A percentile compares a stretch with the other conserved stretches of the same genome.
Conservation (phyloP, 1,140 invertebrate genomes). For the Heliothis virescens region DNA sequence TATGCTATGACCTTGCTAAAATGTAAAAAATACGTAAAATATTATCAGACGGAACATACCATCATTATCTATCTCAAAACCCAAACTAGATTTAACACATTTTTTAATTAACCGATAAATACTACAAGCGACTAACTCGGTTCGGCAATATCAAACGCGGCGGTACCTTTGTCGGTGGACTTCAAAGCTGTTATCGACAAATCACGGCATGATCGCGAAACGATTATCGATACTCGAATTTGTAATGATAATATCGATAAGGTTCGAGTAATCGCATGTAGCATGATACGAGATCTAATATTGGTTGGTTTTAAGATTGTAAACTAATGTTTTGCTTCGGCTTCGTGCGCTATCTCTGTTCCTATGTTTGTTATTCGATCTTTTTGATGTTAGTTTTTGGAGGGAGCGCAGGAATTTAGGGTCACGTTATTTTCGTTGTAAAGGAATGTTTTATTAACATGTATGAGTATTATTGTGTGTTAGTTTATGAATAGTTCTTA, state of each 20-base stretch:
- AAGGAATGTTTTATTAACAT: too few relatives aligned
- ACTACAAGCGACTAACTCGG: slow-evolving; percentile 38
- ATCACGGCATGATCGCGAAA: slow-evolving; percentile 62
- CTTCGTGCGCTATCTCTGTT: slow-evolving; percentile 35
- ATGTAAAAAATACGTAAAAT: neutral
- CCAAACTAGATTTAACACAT: slow-evolving; percentile 38
- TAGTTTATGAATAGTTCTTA: too few relatives aligned
- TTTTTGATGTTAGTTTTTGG: slow-evolving; percentile 5
- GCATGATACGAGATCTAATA: slow-evolving; percentile 53
- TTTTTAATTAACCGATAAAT: slow-evolving; percentile 49
- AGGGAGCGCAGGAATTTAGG: neutral
- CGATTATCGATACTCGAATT: slow-evolving; percentile 53
- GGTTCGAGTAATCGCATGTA: slow-evolving; percentile 54
- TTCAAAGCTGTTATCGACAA: slow-evolving; percentile 65
- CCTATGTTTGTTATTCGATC: slow-evolving; percentile 21
- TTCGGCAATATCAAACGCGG: slow-evolving; percentile 72
- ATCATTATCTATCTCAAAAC: slow-evolving; percentile 28
- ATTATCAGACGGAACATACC: neutral
- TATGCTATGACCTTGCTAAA: neutral
- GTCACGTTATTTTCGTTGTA: neutral
- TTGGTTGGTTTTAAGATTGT: slow-evolving; percentile 42
- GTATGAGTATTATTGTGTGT: too few relatives aligned
- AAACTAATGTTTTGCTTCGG: slow-evolving; percentile 18
- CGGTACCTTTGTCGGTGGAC: slow-evolving; percentile 75
- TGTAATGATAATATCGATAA: slow-evolving; percentile 54